Conservation (phyloP, 2,113 vertebrate species). For the Rhinolophus sinicus region DNA sequence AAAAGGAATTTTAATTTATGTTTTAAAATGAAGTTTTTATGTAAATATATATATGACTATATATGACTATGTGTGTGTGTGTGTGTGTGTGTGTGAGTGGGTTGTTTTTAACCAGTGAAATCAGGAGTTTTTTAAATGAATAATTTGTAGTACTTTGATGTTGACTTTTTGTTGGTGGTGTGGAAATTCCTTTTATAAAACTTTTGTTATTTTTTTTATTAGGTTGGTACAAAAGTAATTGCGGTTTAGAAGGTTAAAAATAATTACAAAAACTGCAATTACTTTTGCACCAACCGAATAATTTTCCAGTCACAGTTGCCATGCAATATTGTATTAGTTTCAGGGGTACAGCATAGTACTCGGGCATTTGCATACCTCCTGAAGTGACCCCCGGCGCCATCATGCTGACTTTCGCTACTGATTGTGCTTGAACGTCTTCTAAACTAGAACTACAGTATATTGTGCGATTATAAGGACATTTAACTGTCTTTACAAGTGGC, state of each 20-base stretch:
- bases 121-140: neutral
- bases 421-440: no score
- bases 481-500: neutral
- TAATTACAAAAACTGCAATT: no score
- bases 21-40: neutral
- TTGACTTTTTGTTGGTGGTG: neutral
- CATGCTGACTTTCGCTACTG: neutral
- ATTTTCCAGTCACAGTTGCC: neutral
- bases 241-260: no score
- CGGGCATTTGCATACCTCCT: neutral
- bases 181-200: neutral
- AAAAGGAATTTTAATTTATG: constrained; percentile 51
- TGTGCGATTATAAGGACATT: fast-evolving
- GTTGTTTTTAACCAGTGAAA: neutral
- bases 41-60: no score
- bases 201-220: neutral
- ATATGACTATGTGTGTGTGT: neutral
- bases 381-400: neutral
- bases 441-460: fast-evolving
- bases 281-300: no score
- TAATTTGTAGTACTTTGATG: neutral
- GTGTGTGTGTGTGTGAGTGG: neutral
- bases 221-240: no score
- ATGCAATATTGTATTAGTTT: neutral
- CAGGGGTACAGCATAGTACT: fast-evolving